phyloP scores from a whole-genome alignment of 2,888 invertebrate genomes.

The Ceriagrion tenellum region DNA sequence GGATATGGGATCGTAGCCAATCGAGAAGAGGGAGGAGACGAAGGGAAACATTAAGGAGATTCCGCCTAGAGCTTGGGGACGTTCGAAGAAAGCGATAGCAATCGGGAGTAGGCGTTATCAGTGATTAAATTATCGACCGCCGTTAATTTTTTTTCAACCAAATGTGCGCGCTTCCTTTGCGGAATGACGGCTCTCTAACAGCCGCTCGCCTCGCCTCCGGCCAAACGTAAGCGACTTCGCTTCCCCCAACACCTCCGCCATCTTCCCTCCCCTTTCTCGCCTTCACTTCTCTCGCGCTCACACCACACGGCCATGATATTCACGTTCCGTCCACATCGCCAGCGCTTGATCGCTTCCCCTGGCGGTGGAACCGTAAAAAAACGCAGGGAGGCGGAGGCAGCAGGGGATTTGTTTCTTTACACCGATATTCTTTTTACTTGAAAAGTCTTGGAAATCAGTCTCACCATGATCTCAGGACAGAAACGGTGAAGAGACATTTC shows the following conservation, averaged over 20 bases:
- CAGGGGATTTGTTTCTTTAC: no score
- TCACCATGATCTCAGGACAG: no score
- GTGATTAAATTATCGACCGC: slow-evolving; percentile 42
- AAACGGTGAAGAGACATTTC: no score
- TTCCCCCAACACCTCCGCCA: background rate
- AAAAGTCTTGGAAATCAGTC: no score
- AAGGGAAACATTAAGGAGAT: background rate
- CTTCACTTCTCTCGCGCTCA: background rate
- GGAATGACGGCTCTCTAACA: background rate
- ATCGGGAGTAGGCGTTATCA: slow-evolving; percentile 34
- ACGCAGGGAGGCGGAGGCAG: no score
- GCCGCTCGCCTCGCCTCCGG: slow-evolving; percentile 12
- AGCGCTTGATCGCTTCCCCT: no score
- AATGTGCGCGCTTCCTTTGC: slow-evolving; percentile 29
- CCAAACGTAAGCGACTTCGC: background rate
- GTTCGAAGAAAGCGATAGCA: slow-evolving; percentile 16
- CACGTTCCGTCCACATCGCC: background rate
- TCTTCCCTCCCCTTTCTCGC: background rate
- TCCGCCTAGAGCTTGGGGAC: background rate
- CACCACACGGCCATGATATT: background rate
- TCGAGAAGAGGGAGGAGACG: background rate
- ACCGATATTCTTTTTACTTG: no score
- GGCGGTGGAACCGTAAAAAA: no score
- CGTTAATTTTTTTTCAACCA: background rate
- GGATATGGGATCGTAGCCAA: background rate